Percentiles rank a stretch among this genome's conserved stretches.
Conservation (phyloP, 2,113 vertebrate species). For the Hyla sarda region DNA sequence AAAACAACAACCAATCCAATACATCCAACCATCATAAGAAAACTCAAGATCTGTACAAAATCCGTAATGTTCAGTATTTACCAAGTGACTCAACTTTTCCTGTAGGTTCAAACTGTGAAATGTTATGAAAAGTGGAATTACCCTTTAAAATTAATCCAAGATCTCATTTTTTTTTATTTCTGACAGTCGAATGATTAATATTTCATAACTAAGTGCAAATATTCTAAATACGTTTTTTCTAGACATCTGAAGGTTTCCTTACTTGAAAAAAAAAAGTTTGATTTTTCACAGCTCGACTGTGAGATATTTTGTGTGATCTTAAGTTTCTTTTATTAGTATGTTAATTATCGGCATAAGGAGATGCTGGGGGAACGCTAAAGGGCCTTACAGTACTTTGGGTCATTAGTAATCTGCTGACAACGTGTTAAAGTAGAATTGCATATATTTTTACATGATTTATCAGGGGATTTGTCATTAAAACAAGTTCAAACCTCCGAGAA, state of each 20-base stretch:
- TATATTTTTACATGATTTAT: conserved; percentile 45
- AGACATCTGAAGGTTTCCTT: conserved; percentile 11
- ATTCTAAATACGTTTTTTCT: conserved; percentile 23
- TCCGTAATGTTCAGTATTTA: background rate
- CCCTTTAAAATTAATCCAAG: background rate
- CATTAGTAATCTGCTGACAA: conserved; percentile 57
- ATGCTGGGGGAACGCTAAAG: conserved; percentile 47
- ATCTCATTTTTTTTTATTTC: conserved; percentile 25
- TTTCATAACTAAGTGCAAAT: conserved; percentile 1
- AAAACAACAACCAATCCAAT: too few relatives aligned
- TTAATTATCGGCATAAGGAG: conserved; percentile 48
- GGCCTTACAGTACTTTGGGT: conserved; percentile 37
- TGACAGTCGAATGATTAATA: conserved; percentile 24
- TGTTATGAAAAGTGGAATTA: background rate
- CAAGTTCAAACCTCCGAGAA: conserved; percentile 21
- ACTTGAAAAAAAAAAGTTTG: background rate
- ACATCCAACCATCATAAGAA: background rate
- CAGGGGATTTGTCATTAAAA: conserved; percentile 44
- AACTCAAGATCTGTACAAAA: background rate
- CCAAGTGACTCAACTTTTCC: background rate
- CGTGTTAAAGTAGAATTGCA: conserved; percentile 36
- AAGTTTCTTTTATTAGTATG: conserved; percentile 47
- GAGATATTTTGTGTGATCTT: conserved; percentile 35
- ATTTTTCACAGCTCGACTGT: conserved; percentile 28
- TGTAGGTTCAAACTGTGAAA: background rate